phyloP scores from a whole-genome alignment of 2,113 vertebrate species.

The Ameiurus melas region DNA sequence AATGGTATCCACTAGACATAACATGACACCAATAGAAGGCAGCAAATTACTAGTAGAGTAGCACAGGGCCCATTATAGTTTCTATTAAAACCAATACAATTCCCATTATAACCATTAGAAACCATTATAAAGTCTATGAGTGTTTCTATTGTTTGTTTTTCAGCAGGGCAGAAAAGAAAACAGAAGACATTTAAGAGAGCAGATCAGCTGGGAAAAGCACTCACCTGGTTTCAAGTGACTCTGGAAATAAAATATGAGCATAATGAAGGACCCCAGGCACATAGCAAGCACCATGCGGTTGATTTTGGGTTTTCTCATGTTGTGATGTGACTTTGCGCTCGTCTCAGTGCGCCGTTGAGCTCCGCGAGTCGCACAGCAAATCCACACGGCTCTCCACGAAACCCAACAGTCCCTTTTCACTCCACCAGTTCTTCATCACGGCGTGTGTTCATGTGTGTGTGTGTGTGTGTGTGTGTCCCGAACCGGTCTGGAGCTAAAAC shows the following conservation, averaged over 20 bases:
- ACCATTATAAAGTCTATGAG: too few species aligned
- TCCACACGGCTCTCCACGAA: not conserved
- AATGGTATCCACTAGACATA: too few species aligned
- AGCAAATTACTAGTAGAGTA: too few species aligned
- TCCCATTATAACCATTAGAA: too few species aligned
- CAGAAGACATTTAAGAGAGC: not conserved
- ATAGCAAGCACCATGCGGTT: slow-evolving; percentile 71
- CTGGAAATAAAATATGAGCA: slow-evolving; percentile 79
- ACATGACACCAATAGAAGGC: too few species aligned
- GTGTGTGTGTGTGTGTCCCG: slow-evolving; percentile 52
- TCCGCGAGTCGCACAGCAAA: not conserved
- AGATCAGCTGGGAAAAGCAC: slow-evolving; percentile 29
- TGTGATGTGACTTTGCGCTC: slow-evolving; percentile 44
- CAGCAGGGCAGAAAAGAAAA: not conserved
- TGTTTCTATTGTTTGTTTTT: too few species aligned
- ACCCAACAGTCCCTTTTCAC: not conserved
- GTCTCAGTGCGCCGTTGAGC: not conserved
- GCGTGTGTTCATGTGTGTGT: slow-evolving; percentile 58
- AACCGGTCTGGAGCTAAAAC: slow-evolving; percentile 1
- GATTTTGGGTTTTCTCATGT: slow-evolving; percentile 75
- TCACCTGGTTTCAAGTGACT: slow-evolving; percentile 79
- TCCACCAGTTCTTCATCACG: not conserved
- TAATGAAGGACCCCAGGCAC: slow-evolving; percentile 76
- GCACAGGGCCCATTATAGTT: too few species aligned
- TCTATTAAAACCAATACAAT: too few species aligned